These are phyloP conservation scores for Argyra leucocephala DNA, from an alignment of 2,888 invertebrate genomes.

Conservation along the genomic window DNA sequence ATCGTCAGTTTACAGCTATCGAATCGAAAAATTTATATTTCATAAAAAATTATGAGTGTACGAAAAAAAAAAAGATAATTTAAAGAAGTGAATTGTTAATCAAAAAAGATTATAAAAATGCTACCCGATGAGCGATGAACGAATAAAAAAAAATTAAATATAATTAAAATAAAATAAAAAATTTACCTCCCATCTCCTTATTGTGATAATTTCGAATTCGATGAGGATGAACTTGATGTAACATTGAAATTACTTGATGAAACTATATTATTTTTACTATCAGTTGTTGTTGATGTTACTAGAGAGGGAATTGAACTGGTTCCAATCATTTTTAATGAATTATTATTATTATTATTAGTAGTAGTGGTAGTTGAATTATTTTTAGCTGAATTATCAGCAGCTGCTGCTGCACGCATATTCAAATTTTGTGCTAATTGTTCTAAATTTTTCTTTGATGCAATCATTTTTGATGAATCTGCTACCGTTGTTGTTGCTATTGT, in stretches of 20 bases:
- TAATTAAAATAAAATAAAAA: not conserved
- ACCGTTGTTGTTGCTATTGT: slow-evolving; percentile 18
- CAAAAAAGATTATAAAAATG: no score
- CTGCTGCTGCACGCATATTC: slow-evolving; percentile 37
- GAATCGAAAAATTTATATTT: no score
- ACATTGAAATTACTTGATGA: not conserved
- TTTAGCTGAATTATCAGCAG: slow-evolving; percentile 31
- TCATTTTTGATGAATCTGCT: slow-evolving; percentile 23
- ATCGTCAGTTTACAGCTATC: no score
- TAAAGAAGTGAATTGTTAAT: no score
- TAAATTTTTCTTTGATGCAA: slow-evolving; percentile 33
- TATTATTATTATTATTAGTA: not conserved
- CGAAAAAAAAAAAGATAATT: no score
- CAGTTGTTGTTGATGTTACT: slow-evolving; percentile 15
- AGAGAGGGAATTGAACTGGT: not conserved
- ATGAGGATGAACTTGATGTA: not conserved
- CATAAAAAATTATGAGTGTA: no score
- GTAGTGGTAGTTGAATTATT: slow-evolving; percentile 33
- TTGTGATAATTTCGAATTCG: not conserved
- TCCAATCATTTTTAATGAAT: not conserved
- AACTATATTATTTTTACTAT: not conserved
- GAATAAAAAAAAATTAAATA: no score
- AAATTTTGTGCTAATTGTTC: slow-evolving; percentile 42
- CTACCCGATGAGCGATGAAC: no score
- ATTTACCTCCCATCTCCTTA: not conserved